Evolutionary conservation across 2,113 vertebrate genomes (phyloP), one percentile per base, ranked within the genome.

Genomic region (Panthera leo): DNA sequence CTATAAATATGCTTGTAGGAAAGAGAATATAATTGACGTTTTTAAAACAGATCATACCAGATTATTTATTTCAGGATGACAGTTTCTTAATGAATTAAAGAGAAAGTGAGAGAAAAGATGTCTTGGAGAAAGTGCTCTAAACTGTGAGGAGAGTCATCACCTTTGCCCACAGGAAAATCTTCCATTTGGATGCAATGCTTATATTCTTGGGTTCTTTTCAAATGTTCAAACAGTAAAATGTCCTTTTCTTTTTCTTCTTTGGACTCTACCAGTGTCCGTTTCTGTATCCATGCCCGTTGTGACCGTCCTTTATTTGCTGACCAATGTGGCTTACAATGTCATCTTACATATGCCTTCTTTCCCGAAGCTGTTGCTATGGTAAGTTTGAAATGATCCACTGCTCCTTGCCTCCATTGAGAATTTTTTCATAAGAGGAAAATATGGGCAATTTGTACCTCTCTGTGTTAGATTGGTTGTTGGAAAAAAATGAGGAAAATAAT

Each of bases 231-330:
- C n/a, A 45, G 16, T 80, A 45, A 39, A 71, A 51, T 82, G 16
- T 73, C 27, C 4, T 70, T 53, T 2, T 1, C 83, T 93, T 96
- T 97, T 91, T 95, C 89, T 95, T 75, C 96, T 18, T 93, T 99
- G 99, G 97, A 99, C 99, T 97, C 98, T 99, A n/a, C 99, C 99
- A 25, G 95, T 99, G 97, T 99, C 99, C 89, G 99, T 99, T 83
- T 99, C 98, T 68, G 98, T 99, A 95, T 99, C 99, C 85, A 99
- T 99, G 99, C 99, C 99, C 65, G 97, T 99, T 53, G 99, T 99
- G 96, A 98, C 99, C 48, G 70, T 99, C 94, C 99, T 99, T 98
- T 99, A 99, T 97, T 96, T 99, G 91, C 83, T 99, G 98, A 99
- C 99, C 85, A 99, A 99, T n/a, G 98, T 99, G 97, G 99, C 99